Base-by-base conservation (phyloP, 1,140 invertebrate species). In the Coenobita brevimanus region DNA sequence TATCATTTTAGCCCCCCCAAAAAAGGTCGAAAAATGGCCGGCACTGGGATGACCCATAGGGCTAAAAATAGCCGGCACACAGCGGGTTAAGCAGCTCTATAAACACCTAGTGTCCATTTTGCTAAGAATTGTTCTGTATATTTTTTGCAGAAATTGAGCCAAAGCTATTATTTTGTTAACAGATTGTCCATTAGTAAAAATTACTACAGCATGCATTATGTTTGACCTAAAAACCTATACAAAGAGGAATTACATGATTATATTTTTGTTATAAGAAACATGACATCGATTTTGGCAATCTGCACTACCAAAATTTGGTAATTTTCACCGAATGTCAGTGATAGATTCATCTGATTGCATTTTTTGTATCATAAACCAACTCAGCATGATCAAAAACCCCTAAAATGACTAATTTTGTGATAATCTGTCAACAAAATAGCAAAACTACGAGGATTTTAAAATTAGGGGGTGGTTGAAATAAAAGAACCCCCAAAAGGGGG, bases 161-260 rank as follows among this genome's bases (percentile, higher is more conserved):
- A 17, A 69, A 17, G 27, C 10, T 30, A 69, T 17, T 69, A 69
- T 69, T 17, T 69, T 30, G 10, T 17, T 30, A 57, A n/a, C n/a
- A 57, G n/a, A n/a, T n/a, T n/a, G n/a, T n/a, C n/a, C n/a, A n/a
- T n/a, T 57, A 69, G 27, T 30, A 69, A 15, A 69, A 69, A 69
- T 69, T 17, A 30, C 64, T 15, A 30, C 64, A 69, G 13, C 27
- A 69, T 69, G 27, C 64, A 69, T 17, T 69, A 17, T 69, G 64
- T 69, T 69, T 69, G 13, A 69, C 27, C 64, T 69, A 69, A 69
- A 17, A 69, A 57, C 54, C 54, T 57, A 69, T 17, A 69, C 10
- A 69, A 17, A 30, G 64, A 69, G 64, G 13, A 10, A 69, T 30
- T 30, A 69, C 64, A 17, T 69, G 64, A 10, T 10, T 30, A 10